phyloP scores from a whole-genome alignment of 1,140 invertebrate genomes.

The Apis florea region DNA sequence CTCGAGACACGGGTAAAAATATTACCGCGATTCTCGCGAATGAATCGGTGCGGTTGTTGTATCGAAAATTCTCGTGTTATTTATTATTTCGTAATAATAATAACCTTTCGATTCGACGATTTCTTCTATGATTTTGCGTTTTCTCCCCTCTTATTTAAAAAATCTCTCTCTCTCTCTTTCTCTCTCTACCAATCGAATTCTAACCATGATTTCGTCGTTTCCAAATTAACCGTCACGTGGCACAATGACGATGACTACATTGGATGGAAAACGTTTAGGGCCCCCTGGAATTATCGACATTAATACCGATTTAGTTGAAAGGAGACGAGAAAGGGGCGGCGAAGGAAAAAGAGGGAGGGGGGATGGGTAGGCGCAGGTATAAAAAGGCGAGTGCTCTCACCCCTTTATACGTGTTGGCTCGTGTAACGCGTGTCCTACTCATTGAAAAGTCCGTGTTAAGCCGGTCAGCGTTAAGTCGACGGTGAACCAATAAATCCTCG shows the following conservation, averaged over 20 bases:
- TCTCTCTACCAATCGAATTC: no score
- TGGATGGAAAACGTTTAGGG: not conserved
- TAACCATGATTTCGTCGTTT: no score
- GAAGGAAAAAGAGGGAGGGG: no score
- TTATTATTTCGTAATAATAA: not conserved
- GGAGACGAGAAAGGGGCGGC: constrained; percentile 21
- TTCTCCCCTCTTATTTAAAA: no score
- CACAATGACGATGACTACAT: constrained; percentile 23
- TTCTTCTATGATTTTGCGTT: no score
- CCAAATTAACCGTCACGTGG: constrained; percentile 18
- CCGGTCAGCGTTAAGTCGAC: constrained; percentile 35
- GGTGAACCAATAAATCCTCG: constrained; percentile 33
- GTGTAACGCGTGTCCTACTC: constrained; percentile 34
- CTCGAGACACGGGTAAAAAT: not conserved
- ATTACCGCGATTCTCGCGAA: constrained; percentile 11
- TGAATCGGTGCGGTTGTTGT: constrained; percentile 8
- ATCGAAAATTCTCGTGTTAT: constrained; percentile 1
- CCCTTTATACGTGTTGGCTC: not conserved
- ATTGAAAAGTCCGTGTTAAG: constrained; percentile 29
- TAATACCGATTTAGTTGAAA: constrained; percentile 49
- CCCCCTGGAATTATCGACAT: not conserved
- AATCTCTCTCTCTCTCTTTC: no score
- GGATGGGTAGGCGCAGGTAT: constrained; percentile 31
- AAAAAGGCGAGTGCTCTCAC: constrained; percentile 36
- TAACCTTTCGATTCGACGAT: no score